A percentile compares a stretch with the other conserved stretches of the same genome.
Conservation (phyloP, 2,888 invertebrate genomes). For the Andrena camellia region DNA sequence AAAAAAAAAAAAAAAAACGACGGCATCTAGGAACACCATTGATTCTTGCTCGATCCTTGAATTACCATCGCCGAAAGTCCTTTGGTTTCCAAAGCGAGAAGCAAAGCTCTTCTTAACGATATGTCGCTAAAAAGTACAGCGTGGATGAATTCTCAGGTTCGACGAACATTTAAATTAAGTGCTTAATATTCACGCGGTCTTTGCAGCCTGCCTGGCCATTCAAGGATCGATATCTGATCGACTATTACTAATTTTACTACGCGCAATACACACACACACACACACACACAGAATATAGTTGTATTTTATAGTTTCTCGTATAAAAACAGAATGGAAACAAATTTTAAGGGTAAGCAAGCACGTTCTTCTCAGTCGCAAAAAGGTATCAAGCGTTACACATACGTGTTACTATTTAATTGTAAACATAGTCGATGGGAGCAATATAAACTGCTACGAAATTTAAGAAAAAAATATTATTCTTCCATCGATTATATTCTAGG, state of each 20-base stretch:
- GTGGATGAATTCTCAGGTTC: conserved; percentile 77
- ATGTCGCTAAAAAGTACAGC: conserved; percentile 74
- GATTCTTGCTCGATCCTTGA: conserved; percentile 68
- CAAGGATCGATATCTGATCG: conserved; percentile 58
- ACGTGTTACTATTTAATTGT: conserved; percentile 7
- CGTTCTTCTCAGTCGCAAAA: conserved; percentile 10
- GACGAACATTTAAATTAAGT: conserved; percentile 73
- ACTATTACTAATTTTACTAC: conserved; percentile 43
- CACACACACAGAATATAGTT: conserved; percentile 10
- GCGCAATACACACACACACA: conserved; percentile 24
- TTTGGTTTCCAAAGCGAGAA: conserved; percentile 55
- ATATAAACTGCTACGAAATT: not conserved
- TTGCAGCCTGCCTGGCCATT: conserved; percentile 69
- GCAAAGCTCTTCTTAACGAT: conserved; percentile 46
- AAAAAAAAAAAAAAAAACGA: conserved; percentile 66
- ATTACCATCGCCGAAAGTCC: conserved; percentile 55
- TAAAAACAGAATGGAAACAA: not conserved
- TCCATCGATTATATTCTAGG: conserved; percentile 11
- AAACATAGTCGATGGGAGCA: not conserved
- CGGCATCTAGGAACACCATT: conserved; percentile 69
- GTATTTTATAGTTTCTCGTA: conserved; percentile 18
- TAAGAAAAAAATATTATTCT: not conserved
- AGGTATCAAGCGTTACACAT: not conserved
- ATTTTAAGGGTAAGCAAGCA: conserved; percentile 9
- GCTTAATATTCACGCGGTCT: conserved; percentile 77